A percentile compares a stretch with the other conserved stretches of the same genome.
These are phyloP conservation scores for Eidolon dupreanum DNA, from an alignment of 2,797 vertebrate species.

Conservation along the genomic window DNA sequence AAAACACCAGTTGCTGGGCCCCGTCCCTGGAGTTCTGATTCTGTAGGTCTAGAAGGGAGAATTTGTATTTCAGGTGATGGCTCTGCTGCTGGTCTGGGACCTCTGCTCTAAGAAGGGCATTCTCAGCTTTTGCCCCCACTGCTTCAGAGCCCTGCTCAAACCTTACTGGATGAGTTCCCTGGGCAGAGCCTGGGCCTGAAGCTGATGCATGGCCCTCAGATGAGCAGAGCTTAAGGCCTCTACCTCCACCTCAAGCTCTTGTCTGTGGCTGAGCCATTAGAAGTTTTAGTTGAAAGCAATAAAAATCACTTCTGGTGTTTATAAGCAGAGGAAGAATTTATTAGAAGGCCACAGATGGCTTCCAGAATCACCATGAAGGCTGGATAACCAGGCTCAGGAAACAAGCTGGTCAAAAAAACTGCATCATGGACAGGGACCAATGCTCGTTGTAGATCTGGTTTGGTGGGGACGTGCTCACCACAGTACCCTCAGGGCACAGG, in stretches of 20 bases:
- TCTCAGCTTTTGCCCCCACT: rapidly evolving
- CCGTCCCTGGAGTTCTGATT: neutral
- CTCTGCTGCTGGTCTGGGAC: neutral
- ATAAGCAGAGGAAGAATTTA: neutral
- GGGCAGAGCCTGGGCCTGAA: neutral
- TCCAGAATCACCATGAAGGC: neutral
- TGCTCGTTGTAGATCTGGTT: neutral
- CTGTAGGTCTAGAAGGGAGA: neutral
- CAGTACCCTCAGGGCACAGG: neutral
- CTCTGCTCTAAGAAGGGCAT: neutral
- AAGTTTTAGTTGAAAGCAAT: neutral
- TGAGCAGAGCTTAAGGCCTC: neutral
- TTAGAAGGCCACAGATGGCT: neutral
- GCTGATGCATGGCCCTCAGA: too few species aligned
- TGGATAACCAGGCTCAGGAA: neutral
- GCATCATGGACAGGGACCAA: neutral
- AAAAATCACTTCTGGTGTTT: neutral
- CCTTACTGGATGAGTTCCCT: neutral
- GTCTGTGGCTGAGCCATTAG: neutral
- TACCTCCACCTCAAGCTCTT: neutral
- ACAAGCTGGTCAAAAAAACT: neutral
- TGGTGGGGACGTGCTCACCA: neutral
- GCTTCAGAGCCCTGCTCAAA: neutral
- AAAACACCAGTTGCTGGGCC: neutral
- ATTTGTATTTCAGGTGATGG: neutral